These are phyloP conservation scores for Heteromyza rotundicornis DNA, from an alignment of 2,888 invertebrate species.

Conservation along the genomic window DNA sequence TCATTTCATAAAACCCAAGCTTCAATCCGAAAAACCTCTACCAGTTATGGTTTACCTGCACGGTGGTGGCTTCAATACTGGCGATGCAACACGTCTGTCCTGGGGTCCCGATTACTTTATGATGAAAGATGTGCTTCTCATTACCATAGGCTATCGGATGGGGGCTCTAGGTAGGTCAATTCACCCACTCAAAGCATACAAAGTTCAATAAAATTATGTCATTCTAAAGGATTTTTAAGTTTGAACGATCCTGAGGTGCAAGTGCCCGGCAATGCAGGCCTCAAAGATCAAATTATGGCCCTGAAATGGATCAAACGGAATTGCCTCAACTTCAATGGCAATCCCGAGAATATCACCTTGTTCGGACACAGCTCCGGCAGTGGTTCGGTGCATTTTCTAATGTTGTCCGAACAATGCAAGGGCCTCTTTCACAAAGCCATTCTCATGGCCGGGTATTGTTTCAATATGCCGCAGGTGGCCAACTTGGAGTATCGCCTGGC, in stretches of 20 bases:
- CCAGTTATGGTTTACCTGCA: conserved; percentile 48
- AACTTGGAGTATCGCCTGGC: conserved; percentile 48
- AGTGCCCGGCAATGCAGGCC: conserved; percentile 65
- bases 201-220: no score
- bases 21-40: conserved; percentile 26
- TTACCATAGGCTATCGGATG: conserved; percentile 62
- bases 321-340: conserved; percentile 63
- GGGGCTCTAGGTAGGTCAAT: conserved; percentile 58
- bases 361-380: conserved; percentile 66
- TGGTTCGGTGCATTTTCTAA: conserved; percentile 62
- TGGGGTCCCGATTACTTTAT: conserved; percentile 62
- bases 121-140: conserved; percentile 58
- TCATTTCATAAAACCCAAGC: conserved; percentile 32
- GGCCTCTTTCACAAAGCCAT: conserved; percentile 56
- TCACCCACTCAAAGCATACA: no score
- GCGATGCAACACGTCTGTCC: conserved; percentile 42
- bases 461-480: conserved; percentile 34
- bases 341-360: conserved; percentile 64
- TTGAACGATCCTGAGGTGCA: conserved; percentile 58
- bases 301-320: conserved; percentile 64
- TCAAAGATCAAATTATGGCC: conserved; percentile 65
- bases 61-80: conserved; percentile 38
- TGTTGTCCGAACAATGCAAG: conserved; percentile 62
- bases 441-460: conserved; percentile 58
- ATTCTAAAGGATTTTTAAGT: conserved; percentile 64